Percentiles rank a stretch among this genome's conserved stretches.
These are phyloP conservation scores for Sorex maritimensis DNA, from an alignment of 2,797 vertebrate genomes.

Conservation along the genomic window DNA sequence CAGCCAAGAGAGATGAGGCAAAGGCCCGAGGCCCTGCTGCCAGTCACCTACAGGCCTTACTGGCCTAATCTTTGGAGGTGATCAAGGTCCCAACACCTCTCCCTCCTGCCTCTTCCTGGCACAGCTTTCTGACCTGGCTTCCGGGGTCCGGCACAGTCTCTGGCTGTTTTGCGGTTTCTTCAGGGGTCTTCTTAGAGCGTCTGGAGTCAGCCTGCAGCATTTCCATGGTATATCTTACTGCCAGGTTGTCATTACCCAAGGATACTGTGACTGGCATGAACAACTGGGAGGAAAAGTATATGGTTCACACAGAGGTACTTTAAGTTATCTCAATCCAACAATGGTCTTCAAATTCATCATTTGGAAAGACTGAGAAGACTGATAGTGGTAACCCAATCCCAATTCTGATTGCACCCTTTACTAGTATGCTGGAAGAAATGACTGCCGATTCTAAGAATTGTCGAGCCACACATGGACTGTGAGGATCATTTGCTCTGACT, in stretches of 20 bases:
- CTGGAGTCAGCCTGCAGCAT: slow-evolving; percentile 94
- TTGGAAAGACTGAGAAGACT: background rate
- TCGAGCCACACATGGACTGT: background rate
- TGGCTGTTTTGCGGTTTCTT: slow-evolving; percentile 95
- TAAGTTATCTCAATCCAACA: no score
- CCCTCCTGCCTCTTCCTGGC: background rate
- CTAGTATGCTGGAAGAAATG: slow-evolving; percentile 7
- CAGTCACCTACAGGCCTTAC: background rate
- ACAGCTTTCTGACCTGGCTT: slow-evolving; percentile 89
- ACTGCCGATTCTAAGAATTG: slow-evolving; percentile 29
- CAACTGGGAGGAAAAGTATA: slow-evolving; percentile 61
- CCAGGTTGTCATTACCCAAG: slow-evolving; percentile 83
- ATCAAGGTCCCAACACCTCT: background rate
- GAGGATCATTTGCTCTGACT: background rate
- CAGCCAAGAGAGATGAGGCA: background rate
- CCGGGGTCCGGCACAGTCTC: slow-evolving; percentile 93
- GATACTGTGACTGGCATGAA: rapidly evolving
- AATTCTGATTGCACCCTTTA: background rate
- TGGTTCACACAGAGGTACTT: background rate
- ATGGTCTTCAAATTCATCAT: no score
- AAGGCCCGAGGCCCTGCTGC: background rate
- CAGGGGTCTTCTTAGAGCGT: slow-evolving; percentile 94
- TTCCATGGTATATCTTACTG: slow-evolving; percentile 94
- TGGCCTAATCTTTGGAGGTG: background rate
- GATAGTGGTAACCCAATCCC: background rate